Evolutionary conservation across 2,797 vertebrate genomes (phyloP).

Genomic region (Scarus forsteni): DNA sequence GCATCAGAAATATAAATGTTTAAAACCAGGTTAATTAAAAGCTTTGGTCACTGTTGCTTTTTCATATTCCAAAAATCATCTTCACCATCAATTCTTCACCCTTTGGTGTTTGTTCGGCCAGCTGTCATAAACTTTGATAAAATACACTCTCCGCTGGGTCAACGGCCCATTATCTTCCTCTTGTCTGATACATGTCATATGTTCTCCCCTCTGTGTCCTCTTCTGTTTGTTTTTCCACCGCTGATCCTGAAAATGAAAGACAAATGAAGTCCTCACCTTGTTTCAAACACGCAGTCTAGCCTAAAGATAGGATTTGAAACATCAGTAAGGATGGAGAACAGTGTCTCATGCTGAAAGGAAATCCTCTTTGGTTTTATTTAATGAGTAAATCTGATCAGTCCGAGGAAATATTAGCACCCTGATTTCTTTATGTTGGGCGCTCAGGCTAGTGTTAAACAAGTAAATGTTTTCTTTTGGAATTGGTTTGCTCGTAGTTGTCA

Average conservation of each 20-base stretch:
- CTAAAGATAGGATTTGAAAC: background rate
- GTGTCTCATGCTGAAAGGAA: too few species aligned
- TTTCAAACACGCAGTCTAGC: slow-evolving; percentile 10
- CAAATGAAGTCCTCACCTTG: slow-evolving; percentile 25
- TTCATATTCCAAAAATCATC: too few species aligned
- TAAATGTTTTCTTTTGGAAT: too few species aligned
- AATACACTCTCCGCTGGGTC: slow-evolving; percentile 29
- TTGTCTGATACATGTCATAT: slow-evolving; percentile 33
- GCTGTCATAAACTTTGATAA: slow-evolving; percentile 54
- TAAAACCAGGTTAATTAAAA: too few species aligned
- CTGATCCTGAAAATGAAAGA: slow-evolving; percentile 25
- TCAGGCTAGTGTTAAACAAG: too few species aligned
- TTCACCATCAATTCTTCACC: slow-evolving; percentile 1
- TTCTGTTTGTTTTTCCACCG: slow-evolving; percentile 63
- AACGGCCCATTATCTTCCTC: slow-evolving; percentile 45
- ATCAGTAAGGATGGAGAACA: background rate
- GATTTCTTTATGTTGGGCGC: too few species aligned
- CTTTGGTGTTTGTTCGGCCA: slow-evolving; percentile 37
- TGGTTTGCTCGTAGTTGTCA: too few species aligned
- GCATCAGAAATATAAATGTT: too few species aligned
- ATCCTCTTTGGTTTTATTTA: slow-evolving; percentile 11
- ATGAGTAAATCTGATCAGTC: background rate
- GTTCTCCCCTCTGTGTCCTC: slow-evolving; percentile 15
- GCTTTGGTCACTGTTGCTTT: too few species aligned
- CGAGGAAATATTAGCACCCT: too few species aligned